Base-by-base conservation (phyloP, 2,113 vertebrate species). In the Sphyrna mokarran region DNA sequence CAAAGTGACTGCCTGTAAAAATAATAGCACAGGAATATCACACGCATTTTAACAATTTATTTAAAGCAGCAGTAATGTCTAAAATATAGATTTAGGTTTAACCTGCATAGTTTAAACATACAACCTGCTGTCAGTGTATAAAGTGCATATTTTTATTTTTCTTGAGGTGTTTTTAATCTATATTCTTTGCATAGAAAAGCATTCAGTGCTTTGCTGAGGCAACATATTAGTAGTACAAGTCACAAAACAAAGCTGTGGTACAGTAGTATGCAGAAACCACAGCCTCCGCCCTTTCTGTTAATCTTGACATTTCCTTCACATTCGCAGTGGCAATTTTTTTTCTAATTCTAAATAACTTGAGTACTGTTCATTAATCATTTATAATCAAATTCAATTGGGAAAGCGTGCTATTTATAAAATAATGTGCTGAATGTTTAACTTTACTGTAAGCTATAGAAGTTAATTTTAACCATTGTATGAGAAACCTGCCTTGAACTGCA, bases 281-380 rank as follows among this genome's bases (percentile, higher is more conserved):
- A 66, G 14, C 90, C 90, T 94, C 90, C 90, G 2, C 90, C 90
- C 90, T 94, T 63, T 94, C 63, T 94, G 90, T 68, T 94, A 94
- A 94, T 68, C n/a, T 94, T 94, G 63, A 68, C 37, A 94, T 68
- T 94, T 94, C 90, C 33, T 94, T 61, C 37, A 94, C 63, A 68
- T 68, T 94, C 20, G 20, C 90, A 94, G 63, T 93, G 68, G 90
- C n/a, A 86, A 29, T 14, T 89, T 66, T 37, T 93, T 68, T 37
- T 68, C 61, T 40, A n/a, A 93, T 68, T 68, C 33, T 68, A 40
- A 94, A 68, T 22, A 94, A 33, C 90, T 94, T 68, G 58, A n/a
- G 37, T 40, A 66, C 16, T 94, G 63, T 23, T 37, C 0, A 4
- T 37, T 40, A 94, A 94, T 94, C 54, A 90, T 94, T 54, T 61